phyloP scores from a whole-genome alignment of 2,888 invertebrate genomes.

The Megastigmus dorsalis region DNA sequence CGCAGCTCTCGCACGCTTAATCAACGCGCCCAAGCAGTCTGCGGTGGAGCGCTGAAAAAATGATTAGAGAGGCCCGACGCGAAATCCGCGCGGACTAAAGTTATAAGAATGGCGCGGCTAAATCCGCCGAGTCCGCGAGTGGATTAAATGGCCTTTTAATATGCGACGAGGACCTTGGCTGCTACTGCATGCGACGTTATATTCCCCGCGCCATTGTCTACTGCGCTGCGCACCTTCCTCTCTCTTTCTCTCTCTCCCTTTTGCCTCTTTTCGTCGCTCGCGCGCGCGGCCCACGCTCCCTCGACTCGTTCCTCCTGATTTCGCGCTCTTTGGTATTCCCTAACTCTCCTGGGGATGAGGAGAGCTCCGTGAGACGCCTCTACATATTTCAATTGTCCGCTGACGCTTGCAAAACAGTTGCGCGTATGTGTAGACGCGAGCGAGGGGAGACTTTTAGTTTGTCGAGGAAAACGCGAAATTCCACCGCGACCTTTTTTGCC shows the following conservation, averaged over 20 bases:
- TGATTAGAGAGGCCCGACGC: too few relatives aligned
- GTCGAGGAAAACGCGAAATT: background rate
- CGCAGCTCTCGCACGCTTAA: too few relatives aligned
- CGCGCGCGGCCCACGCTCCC: background rate
- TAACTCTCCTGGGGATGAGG: background rate
- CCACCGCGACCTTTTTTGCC: background rate
- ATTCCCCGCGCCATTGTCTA: background rate
- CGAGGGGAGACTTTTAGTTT: slow-evolving; percentile 17
- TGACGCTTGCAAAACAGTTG: slow-evolving; percentile 7
- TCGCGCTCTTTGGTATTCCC: background rate
- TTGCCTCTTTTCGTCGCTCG: background rate
- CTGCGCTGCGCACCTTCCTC: background rate
- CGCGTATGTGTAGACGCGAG: too few relatives aligned
- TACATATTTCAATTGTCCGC: slow-evolving; percentile 35
- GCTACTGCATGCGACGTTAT: too few relatives aligned
- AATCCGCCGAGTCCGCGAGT: slow-evolving; percentile 24
- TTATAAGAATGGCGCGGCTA: background rate
- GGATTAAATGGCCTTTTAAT: slow-evolving; percentile 37
- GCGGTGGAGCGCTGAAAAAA: too few relatives aligned
- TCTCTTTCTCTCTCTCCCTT: background rate
- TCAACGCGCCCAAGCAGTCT: too few relatives aligned
- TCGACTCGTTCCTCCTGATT: slow-evolving; percentile 3
- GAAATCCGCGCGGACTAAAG: too few relatives aligned
- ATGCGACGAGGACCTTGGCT: too few relatives aligned
- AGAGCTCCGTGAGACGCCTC: background rate